Base-by-base conservation (phyloP, 2,113 vertebrate species). In the Pelecanoides urinatrix region DNA sequence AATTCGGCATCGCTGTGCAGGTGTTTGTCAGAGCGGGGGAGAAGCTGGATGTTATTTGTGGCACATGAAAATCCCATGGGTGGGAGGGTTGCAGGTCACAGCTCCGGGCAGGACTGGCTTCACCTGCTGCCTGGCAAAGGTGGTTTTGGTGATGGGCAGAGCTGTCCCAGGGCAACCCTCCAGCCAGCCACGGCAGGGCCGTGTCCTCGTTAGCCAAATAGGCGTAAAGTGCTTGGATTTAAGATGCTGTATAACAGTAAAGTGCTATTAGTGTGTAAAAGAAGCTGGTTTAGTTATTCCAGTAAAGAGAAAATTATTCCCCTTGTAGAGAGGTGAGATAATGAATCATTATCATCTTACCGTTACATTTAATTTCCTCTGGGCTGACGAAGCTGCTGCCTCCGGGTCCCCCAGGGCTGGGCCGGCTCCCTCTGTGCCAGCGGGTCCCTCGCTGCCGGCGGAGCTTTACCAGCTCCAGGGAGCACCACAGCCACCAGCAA, bases 1-100 rank as follows among this genome's bases (percentile, higher is more conserved):
- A 16, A 11, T 21, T 22, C 36, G 4, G 82, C 45, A 10, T 20
- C 20, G 5, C 42, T 14, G 40, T 4, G 52, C 50, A 5, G 38
- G 25, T 12, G 56, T 25, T 20, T 8, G 12, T 26, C 3, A 3
- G 30, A 11, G n/a, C 4, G 0, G 10, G 47, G 45, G 12, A 6
- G 38, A 34, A 26, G 32, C 6, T 5, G 49, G 92, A 15, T 11
- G 9, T 63, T 38, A 2, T 36, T 53, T 71, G 32, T 9, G 29
- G 47, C 47, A 6, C 4, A 1, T 1, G 20, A 22, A 68, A 49
- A 50, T 52, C 74, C 20, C 36, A 2, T 0, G 1, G 34, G 10
- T 11, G 5, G 5, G 40, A 20, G 10, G 34, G 18, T 21, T 38
- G 70, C 32, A 71, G 34, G 19, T 20, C 6, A 9, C 0, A 10